Evolutionary conservation across 2,888 invertebrate genomes (phyloP), one percentile per base, ranked within the genome.

Genomic region (Dryobota labecula): DNA sequence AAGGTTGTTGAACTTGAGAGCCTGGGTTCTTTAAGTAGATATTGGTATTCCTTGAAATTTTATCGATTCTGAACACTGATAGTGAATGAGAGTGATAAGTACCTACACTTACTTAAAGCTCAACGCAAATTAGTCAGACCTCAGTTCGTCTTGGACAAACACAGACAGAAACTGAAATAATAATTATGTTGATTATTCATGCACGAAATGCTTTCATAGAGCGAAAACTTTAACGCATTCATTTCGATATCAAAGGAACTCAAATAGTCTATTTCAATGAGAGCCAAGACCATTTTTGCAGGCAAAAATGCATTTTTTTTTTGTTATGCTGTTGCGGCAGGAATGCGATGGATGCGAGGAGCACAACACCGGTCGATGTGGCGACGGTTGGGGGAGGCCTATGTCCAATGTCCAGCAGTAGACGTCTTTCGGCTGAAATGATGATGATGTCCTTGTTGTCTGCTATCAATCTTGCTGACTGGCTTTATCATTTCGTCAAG

Each of bases 131-230:
- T n/a, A 43, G 20, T 43, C 36, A 74, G 51, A 43, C n/a, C 49
- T 43, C 13, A 11, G 33, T 54, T 76, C 47, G 47, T 30, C 11
- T 47, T 41, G 20, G 18, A 60, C 11, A 47, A 74, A 74, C 41
- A 56, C 45, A 74, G 68, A 67, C 77, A n/a, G 27, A 20, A 38
- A 61, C 27, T 56, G 11, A 33, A 76, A 65, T 49, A 51, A 15
- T 60, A 27, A 51, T 41, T 33, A 41, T 0, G 20, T 20, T 73
- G 47, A 51, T 30, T 68, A 6, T 38, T 47, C n/a, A 13, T 45
- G 9, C 33, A 72, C 5, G 15, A 75, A 33, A 64, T 41, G 9
- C 13, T 56, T 54, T 11, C 1, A n/a, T 1, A 18, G 18, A 7
- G 27, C 18, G 6, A 70, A 27, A 30, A n/a, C n/a, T 56, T 18